A percentile compares a stretch with the other conserved stretches of the same genome.
Conservation (phyloP, 2,113 vertebrate genomes). For the Sterrhoptilus dennistouni region DNA sequence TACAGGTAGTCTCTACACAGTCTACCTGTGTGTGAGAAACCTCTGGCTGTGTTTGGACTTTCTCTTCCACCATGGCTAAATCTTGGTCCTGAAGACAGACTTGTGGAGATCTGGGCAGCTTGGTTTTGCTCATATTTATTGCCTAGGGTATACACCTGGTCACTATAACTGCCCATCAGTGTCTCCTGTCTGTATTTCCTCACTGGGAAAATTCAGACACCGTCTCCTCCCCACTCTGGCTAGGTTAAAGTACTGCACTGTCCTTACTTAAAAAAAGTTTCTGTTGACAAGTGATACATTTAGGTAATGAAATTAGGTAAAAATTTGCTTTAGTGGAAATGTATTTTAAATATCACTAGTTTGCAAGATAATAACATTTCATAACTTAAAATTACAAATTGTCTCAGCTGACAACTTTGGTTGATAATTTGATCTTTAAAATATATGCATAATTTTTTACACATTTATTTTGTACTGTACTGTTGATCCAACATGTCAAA, state of each 20-base stretch:
- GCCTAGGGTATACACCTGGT: background rate
- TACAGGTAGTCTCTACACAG: background rate
- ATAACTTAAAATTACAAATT: background rate
- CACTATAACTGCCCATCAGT: rapidly evolving
- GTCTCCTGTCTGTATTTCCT: background rate
- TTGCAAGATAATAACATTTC: background rate
- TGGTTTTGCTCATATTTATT: background rate
- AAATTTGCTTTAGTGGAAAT: background rate
- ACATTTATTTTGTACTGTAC: background rate
- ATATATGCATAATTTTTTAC: background rate
- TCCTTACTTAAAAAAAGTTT: background rate
- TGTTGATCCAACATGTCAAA: background rate
- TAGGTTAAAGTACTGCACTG: background rate
- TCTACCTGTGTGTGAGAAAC: background rate
- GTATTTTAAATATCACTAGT: background rate
- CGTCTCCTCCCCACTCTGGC: background rate
- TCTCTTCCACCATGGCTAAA: background rate
- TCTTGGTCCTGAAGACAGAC: background rate
- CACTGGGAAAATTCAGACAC: background rate
- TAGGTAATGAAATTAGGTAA: background rate
- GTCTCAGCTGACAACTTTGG: background rate
- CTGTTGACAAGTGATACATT: background rate
- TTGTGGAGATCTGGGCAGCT: background rate
- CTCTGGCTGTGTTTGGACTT: background rate
- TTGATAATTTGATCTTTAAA: background rate